Evolutionary conservation across 2,888 invertebrate genomes (phyloP).

Genomic region (Bedellia somnulentella): DNA sequence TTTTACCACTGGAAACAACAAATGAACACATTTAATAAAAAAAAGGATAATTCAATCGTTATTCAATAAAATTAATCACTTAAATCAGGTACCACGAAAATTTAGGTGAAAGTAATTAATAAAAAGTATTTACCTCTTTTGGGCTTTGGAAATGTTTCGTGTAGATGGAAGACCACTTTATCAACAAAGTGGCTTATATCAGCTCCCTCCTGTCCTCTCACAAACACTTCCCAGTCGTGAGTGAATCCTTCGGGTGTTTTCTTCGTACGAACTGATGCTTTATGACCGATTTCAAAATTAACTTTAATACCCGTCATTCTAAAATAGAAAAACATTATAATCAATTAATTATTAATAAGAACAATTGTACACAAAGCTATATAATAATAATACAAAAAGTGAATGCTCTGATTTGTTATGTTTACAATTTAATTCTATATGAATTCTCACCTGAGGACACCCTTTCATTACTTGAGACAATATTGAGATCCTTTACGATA

Average conservation of each 20-base stretch:
- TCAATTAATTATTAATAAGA: too few relatives aligned
- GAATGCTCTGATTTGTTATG: too few relatives aligned
- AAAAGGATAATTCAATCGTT: not conserved
- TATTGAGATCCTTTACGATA: too few relatives aligned
- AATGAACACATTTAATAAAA: too few relatives aligned
- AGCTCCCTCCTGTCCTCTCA: constrained; percentile 83
- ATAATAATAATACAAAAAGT: too few relatives aligned
- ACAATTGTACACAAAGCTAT: too few relatives aligned
- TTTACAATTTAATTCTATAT: too few relatives aligned
- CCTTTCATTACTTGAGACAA: too few relatives aligned
- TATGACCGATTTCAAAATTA: constrained; percentile 90
- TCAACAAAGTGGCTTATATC: constrained; percentile 91
- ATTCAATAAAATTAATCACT: not conserved
- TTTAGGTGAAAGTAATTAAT: not conserved
- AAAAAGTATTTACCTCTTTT: constrained; percentile 70
- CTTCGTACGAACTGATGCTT: constrained; percentile 78
- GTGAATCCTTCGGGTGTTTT: constrained; percentile 89
- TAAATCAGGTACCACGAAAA: not conserved
- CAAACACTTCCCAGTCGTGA: constrained; percentile 97
- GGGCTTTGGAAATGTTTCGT: constrained; percentile 90
- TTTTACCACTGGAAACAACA: constrained; percentile 80
- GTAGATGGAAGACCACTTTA: constrained; percentile 87
- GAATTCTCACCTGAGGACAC: too few relatives aligned
- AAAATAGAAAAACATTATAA: too few relatives aligned
- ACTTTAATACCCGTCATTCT: constrained; percentile 60